Evolutionary conservation across 2,797 vertebrate species (phyloP).

Genomic region (Scomberomorus guttatus): DNA sequence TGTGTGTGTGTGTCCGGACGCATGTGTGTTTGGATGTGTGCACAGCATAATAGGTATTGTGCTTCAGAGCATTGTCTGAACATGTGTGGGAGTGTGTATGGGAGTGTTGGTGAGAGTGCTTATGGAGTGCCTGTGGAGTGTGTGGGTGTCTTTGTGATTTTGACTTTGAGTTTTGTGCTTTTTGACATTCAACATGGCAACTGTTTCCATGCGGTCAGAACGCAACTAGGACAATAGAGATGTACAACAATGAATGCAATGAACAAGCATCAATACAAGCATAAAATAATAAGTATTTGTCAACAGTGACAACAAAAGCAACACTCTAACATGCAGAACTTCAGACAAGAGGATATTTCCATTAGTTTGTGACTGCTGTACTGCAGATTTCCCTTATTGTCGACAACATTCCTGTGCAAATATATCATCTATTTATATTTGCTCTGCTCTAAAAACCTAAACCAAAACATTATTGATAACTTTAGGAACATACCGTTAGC

Average conservation of each 20-base stretch:
- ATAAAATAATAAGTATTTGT: no score
- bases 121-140: constrained; percentile 60
- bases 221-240: constrained; percentile 20
- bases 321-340: neutral
- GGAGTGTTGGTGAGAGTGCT: constrained; percentile 68
- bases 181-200: constrained; percentile 72
- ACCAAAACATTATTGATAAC: neutral
- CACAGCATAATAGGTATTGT: constrained; percentile 19
- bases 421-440: neutral
- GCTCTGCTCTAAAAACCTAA: no score
- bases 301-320: neutral
- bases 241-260: neutral
- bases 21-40: constrained; percentile 12
- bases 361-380: neutral
- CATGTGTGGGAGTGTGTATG: constrained; percentile 69
- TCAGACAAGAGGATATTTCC: neutral
- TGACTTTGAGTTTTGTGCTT: constrained; percentile 63
- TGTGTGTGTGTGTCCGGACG: constrained; percentile 24
- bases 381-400: neutral
- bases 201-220: constrained; percentile 75
- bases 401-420: neutral
- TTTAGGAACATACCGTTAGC: neutral
- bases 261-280: constrained; percentile 2
- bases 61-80: constrained; percentile 39
- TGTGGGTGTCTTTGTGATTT: constrained; percentile 70